Percentiles rank a stretch among this genome's conserved stretches.
Conservation (phyloP, 2,888 invertebrate species). For the Dicranocentrus wangi region DNA sequence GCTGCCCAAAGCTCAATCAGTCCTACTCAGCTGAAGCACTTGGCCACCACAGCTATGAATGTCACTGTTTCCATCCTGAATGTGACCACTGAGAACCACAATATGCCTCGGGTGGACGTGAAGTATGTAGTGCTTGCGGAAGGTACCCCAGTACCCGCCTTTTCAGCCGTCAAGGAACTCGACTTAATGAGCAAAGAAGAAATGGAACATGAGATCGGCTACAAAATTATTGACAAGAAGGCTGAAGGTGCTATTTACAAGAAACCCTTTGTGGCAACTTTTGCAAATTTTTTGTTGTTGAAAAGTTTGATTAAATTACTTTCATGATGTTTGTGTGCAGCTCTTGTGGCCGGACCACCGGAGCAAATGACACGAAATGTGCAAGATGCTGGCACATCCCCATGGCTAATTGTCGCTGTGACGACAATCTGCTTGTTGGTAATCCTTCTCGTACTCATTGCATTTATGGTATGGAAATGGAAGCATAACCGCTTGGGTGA, state of each 20-base stretch:
- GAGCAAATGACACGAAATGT: conserved; percentile 56
- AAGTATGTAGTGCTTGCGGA: conserved; percentile 72
- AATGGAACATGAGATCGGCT: conserved; percentile 70
- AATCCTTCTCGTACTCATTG: conserved; percentile 63
- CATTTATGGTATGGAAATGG: conserved; percentile 72
- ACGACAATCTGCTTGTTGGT: conserved; percentile 66
- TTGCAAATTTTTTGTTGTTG: not conserved
- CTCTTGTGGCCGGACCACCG: conserved; percentile 61
- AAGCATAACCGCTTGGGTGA: conserved; percentile 70
- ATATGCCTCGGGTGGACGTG: conserved; percentile 53
- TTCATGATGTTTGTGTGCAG: conserved; percentile 3
- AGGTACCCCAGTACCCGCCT: conserved; percentile 69
- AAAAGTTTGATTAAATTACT: not conserved
- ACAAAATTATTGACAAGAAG: conserved; percentile 72
- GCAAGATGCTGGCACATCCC: conserved; percentile 56
- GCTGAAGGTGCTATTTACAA: conserved; percentile 68
- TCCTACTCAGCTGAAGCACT: conserved; percentile 45
- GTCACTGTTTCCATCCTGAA: conserved; percentile 71
- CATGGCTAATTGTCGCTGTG: conserved; percentile 70
- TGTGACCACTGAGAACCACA: conserved; percentile 41
- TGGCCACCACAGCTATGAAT: conserved; percentile 70
- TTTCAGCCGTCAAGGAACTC: conserved; percentile 71
- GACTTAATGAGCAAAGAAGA: conserved; percentile 67
- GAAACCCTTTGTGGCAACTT: not conserved
- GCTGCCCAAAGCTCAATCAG: conserved; percentile 42